A percentile compares a stretch with the other conserved stretches of the same genome.
These are phyloP conservation scores for Pipistrellus pipistrellus DNA, from an alignment of 2,797 vertebrate species.

Conservation along the genomic window DNA sequence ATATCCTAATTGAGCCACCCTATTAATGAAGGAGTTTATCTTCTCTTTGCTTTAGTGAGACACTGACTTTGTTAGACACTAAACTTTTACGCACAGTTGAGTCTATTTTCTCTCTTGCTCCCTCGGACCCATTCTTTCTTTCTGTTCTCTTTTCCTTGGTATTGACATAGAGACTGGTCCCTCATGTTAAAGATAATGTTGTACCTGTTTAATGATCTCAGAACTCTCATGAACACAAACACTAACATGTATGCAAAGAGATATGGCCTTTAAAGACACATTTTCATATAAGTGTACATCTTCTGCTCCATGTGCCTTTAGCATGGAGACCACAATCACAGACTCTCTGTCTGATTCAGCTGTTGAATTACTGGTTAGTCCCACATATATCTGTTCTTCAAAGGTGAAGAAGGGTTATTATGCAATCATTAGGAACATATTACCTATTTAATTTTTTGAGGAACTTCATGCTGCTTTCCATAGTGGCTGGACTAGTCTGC, in stretches of 20 bases:
- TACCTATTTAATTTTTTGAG: not conserved
- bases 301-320: not conserved
- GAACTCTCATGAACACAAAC: not conserved
- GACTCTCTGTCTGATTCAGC: not conserved
- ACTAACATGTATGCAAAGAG: not conserved
- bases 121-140: not conserved
- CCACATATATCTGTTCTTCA: not conserved
- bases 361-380: not conserved
- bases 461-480: too few relatives aligned
- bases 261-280: not conserved
- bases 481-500: too few relatives aligned
- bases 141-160: not conserved
- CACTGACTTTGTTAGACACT: not conserved
- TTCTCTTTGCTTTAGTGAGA: not conserved
- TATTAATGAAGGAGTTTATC: not conserved
- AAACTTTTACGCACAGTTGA: not conserved
- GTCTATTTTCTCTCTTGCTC: not conserved
- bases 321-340: not conserved
- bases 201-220: not conserved
- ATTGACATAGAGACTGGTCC: not conserved
- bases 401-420: not conserved
- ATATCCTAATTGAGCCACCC: not conserved
- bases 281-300: not conserved
- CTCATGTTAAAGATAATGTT: not conserved
- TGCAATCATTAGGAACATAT: not conserved